These are phyloP conservation scores for Idaea aversata DNA, from an alignment of 2,888 invertebrate species.

Conservation along the genomic window DNA sequence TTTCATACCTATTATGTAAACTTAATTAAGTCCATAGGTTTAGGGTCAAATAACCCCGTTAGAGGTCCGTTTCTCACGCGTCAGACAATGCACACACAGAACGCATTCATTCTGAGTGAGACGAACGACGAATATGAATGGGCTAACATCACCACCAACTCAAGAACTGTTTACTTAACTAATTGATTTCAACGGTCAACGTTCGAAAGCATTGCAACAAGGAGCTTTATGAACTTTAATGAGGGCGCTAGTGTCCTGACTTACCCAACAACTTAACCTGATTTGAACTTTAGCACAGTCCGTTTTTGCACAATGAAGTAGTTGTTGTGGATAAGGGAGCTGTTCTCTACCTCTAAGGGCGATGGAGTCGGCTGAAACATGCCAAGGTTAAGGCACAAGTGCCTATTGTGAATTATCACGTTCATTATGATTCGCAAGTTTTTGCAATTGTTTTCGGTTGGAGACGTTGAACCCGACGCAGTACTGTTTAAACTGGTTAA, in stretches of 20 bases:
- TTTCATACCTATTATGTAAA: too few relatives aligned
- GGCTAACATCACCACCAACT: background rate
- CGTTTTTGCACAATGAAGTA: too few relatives aligned
- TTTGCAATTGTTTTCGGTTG: too few relatives aligned
- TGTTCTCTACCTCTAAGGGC: too few relatives aligned
- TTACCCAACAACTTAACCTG: conserved; percentile 9
- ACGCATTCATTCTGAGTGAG: background rate
- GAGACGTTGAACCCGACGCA: too few relatives aligned
- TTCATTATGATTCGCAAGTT: too few relatives aligned
- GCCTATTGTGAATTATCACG: too few relatives aligned
- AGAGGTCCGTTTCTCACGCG: conserved; percentile 42
- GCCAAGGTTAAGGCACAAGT: too few relatives aligned
- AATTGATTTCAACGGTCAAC: conserved; percentile 31
- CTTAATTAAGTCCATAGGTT: conserved; percentile 12
- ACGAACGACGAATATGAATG: background rate
- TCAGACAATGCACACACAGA: conserved; percentile 23
- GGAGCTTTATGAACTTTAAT: conserved; percentile 21
- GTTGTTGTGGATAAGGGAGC: too few relatives aligned
- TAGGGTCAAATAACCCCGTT: conserved; percentile 40
- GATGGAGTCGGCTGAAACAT: too few relatives aligned
- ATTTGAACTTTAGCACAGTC: too few relatives aligned
- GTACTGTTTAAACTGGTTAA: too few relatives aligned
- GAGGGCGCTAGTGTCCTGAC: conserved; percentile 14
- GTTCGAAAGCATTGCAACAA: conserved; percentile 25
- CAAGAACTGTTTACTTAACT: conserved; percentile 25